Conservation (phyloP, 2,888 invertebrate species). For the Dermolepida albohirtum region DNA sequence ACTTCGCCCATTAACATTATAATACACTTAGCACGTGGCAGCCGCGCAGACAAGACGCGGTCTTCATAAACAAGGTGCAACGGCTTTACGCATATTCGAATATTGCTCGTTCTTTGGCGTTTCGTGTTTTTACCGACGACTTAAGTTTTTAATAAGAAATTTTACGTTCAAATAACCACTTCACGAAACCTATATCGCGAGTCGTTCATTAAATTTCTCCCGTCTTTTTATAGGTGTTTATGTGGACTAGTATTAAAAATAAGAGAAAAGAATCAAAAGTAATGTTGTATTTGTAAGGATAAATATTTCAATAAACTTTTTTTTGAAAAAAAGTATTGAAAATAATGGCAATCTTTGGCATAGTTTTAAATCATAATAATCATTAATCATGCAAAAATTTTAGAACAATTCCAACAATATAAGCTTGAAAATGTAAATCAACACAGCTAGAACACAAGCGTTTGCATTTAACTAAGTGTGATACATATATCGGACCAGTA, state of each 20-base stretch:
- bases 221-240: slow-evolving; percentile 12
- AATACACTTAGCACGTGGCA: slow-evolving; percentile 65
- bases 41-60: slow-evolving; percentile 52
- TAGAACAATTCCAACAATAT: no score
- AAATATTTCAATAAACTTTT: background rate
- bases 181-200: slow-evolving; percentile 34
- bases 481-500: no score
- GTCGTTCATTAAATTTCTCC: slow-evolving; percentile 34
- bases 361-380: no score
- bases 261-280: slow-evolving; percentile 3
- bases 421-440: no score
- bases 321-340: background rate
- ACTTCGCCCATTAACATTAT: slow-evolving; percentile 65
- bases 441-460: no score
- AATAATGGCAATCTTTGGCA: no score
- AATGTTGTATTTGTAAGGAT: background rate
- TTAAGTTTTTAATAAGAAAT: slow-evolving; percentile 43
- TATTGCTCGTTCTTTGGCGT: slow-evolving; percentile 27
- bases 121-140: slow-evolving; percentile 26
- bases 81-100: slow-evolving; percentile 52
- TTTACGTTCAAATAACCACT: slow-evolving; percentile 41
- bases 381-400: no score
- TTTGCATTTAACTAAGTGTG: no score
- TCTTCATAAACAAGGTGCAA: slow-evolving; percentile 54
- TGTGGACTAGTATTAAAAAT: background rate